Conservation (phyloP, 2,888 invertebrate genomes). For the Rhaphigaster nebulosa region DNA sequence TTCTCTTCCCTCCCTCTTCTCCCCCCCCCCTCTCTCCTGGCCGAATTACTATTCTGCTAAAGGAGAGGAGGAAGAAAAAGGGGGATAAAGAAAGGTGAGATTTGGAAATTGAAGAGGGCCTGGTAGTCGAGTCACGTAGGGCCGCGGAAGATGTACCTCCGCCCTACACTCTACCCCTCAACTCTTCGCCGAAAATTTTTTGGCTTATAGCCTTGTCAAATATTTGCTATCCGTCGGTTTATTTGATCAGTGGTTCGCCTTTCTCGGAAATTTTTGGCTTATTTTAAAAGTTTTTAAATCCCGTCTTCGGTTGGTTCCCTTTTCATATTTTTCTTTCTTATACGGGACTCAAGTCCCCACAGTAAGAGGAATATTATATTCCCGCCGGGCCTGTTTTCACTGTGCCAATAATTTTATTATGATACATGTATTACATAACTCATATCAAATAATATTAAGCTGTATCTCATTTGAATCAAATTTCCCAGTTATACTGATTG, state of each 20-base stretch:
- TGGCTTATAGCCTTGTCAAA: constrained; percentile 25
- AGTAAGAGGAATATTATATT: not conserved
- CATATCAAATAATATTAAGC: too few species aligned
- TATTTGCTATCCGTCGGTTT: constrained; percentile 38
- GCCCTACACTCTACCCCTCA: not conserved
- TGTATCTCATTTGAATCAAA: too few species aligned
- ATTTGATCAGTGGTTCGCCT: constrained; percentile 27
- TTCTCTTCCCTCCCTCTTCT: too few species aligned
- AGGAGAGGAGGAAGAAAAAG: constrained; percentile 28
- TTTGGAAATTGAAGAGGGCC: constrained; percentile 38
- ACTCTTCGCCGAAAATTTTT: constrained; percentile 27
- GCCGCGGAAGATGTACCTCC: not conserved
- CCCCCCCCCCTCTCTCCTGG: not conserved
- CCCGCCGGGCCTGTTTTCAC: not conserved
- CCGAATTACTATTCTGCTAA: constrained; percentile 43
- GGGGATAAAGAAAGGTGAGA: constrained; percentile 41
- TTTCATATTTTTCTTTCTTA: constrained; percentile 26
- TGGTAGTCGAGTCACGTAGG: constrained; percentile 26
- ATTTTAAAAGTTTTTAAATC: constrained; percentile 38
- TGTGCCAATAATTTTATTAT: not conserved
- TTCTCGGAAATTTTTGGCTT: constrained; percentile 27
- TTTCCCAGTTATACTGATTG: too few species aligned
- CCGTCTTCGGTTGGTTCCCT: not conserved
- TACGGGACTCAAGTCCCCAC: not conserved
- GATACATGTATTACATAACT: not conserved